Percentiles rank a stretch among this genome's conserved stretches.
Conservation (phyloP, 2,888 invertebrate species). For the Pinctada fucata region DNA sequence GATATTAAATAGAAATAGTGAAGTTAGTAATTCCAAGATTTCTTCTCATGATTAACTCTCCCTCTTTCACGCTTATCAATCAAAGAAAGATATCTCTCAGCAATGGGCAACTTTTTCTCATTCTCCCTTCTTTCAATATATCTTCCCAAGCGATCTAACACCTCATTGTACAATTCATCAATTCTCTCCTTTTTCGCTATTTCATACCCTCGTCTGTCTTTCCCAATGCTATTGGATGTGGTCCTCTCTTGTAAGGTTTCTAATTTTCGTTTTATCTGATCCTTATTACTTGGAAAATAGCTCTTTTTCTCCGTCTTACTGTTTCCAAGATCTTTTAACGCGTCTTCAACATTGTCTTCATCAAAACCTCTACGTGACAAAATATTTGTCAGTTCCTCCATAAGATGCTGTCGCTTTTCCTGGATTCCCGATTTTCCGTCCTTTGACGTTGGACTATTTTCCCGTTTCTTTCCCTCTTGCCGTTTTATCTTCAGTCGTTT, state of each 20-base stretch:
- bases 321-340: constrained; percentile 13
- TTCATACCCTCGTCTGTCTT: neutral
- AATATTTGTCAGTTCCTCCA: constrained; percentile 14
- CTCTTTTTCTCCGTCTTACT: constrained; percentile 8
- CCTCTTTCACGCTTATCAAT: no score
- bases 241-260: neutral
- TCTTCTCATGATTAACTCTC: no score
- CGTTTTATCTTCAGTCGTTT: constrained; percentile 48
- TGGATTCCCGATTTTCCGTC: neutral
- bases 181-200: neutral
- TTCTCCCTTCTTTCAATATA: neutral
- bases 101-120: neutral
- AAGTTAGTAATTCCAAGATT: no score
- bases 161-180: neutral
- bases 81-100: no score
- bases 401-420: constrained; percentile 7
- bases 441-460: neutral
- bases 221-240: neutral
- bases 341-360: constrained; percentile 17
- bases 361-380: constrained; percentile 1
- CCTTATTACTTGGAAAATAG: neutral
- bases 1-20: no score
- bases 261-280: constrained; percentile 3
- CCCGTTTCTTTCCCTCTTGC: constrained; percentile 8
- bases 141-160: neutral